phyloP scores from a whole-genome alignment of 2,113 vertebrate species.

The Otus sunia region DNA sequence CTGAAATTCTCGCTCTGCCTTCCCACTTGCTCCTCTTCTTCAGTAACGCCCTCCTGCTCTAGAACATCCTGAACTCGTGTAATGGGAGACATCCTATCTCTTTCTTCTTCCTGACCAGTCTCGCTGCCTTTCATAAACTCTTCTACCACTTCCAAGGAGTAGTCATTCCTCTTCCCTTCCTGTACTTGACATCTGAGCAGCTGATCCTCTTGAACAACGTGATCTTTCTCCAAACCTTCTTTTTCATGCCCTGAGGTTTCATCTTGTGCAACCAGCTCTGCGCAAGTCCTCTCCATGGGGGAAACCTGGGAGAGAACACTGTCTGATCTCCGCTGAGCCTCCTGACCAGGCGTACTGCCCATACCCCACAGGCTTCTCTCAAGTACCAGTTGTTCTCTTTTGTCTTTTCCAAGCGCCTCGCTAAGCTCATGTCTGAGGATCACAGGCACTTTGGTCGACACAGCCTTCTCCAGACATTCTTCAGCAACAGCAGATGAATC shows the following conservation, averaged over 20 bases:
- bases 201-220: slow-evolving; percentile 60
- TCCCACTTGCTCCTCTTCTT: slow-evolving; percentile 62
- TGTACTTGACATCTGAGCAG: neutral
- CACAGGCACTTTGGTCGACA: neutral
- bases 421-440: neutral
- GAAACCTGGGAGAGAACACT: slow-evolving; percentile 35
- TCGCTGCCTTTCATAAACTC: neutral
- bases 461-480: neutral
- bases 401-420: neutral
- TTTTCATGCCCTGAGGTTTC: slow-evolving; percentile 83
- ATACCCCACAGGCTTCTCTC: neutral
- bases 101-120: neutral
- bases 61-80: neutral
- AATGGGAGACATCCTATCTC: neutral
- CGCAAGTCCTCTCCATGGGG: slow-evolving; percentile 67
- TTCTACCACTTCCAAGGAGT: slow-evolving; percentile 30
- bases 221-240: slow-evolving; percentile 56
- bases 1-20: slow-evolving; percentile 56
- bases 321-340: neutral
- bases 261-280: slow-evolving; percentile 80
- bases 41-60: slow-evolving; percentile 32
- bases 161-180: neutral
- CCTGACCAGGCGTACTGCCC: neutral
- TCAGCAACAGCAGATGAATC: neutral
- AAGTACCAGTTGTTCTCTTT: neutral